phyloP scores from a whole-genome alignment of 1,140 invertebrate species.

The Lethocerus indicus region DNA sequence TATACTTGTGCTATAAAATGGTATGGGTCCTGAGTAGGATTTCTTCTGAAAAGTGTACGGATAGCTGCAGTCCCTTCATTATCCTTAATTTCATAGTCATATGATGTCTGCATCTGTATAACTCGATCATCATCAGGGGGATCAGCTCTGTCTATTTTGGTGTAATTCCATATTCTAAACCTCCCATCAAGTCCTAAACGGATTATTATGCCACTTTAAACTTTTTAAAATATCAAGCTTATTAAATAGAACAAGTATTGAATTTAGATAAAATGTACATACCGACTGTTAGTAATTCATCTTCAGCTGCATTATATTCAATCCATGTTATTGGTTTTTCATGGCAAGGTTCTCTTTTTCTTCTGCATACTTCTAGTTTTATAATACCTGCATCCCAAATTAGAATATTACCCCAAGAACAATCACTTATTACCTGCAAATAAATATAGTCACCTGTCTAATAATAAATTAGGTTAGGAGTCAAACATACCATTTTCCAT shows the following conservation, averaged over 20 bases:
- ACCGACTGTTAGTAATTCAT: slow-evolving; percentile 39
- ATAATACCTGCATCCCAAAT: slow-evolving; percentile 77
- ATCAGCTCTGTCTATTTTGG: slow-evolving; percentile 66
- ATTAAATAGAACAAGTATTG: background rate
- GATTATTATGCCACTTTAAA: background rate
- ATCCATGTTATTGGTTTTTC: slow-evolving; percentile 52
- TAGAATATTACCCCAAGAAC: slow-evolving; percentile 77
- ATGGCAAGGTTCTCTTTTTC: slow-evolving; percentile 53
- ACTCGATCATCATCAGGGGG: slow-evolving; percentile 48
- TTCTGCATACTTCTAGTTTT: slow-evolving; percentile 57
- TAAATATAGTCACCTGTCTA: slow-evolving; percentile 25
- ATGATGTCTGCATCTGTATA: slow-evolving; percentile 66
- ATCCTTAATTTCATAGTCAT: slow-evolving; percentile 42
- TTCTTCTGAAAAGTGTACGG: slow-evolving; percentile 36
- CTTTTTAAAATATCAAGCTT: background rate
- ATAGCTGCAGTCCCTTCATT: slow-evolving; percentile 20
- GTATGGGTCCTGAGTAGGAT: slow-evolving; percentile 21
- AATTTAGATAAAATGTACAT: slow-evolving; percentile 12
- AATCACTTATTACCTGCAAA: slow-evolving; percentile 61
- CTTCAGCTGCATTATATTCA: slow-evolving; percentile 36
- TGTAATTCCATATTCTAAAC: slow-evolving; percentile 73
- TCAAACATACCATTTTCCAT: background rate
- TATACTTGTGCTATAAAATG: background rate
- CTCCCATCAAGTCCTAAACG: slow-evolving; percentile 52
- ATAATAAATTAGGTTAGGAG: background rate